These are phyloP conservation scores for Euwallacea fornicatus DNA, from an alignment of 1,140 invertebrate genomes.

Conservation along the genomic window DNA sequence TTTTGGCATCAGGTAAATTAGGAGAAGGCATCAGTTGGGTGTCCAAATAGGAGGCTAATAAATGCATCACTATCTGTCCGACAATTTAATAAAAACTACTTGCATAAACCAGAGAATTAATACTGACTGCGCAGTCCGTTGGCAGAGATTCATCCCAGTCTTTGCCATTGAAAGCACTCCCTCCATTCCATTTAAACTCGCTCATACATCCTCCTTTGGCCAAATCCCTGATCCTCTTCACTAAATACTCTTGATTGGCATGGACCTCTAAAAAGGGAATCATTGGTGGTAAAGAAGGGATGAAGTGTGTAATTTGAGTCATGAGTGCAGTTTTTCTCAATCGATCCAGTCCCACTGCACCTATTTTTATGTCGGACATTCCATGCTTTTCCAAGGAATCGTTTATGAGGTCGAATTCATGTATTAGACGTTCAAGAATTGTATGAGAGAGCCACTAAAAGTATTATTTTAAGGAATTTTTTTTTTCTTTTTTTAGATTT, in stretches of 20 bases:
- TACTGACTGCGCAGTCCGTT: constrained; percentile 74
- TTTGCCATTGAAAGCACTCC: constrained; percentile 70
- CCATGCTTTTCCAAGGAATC: constrained; percentile 66
- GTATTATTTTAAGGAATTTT: constrained; percentile 28
- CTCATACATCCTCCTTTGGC: constrained; percentile 78
- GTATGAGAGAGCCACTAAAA: constrained; percentile 78
- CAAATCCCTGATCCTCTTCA: constrained; percentile 74
- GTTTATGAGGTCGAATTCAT: constrained; percentile 72
- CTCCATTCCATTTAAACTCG: constrained; percentile 79
- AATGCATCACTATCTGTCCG: constrained; percentile 77
- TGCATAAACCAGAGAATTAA: background rate
- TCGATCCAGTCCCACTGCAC: constrained; percentile 68
- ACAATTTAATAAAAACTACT: constrained; percentile 9
- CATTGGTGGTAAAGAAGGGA: constrained; percentile 60
- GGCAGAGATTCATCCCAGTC: constrained; percentile 78
- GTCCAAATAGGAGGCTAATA: constrained; percentile 80
- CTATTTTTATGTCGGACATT: constrained; percentile 70
- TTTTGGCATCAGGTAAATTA: constrained; percentile 71
- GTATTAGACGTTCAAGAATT: constrained; percentile 68
- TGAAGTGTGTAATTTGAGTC: constrained; percentile 21
- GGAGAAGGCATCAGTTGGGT: constrained; percentile 75
- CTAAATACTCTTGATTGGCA: constrained; percentile 81
- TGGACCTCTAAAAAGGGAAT: constrained; percentile 78
- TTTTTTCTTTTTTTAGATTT: constrained; percentile 7
- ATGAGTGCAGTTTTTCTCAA: constrained; percentile 67